Evolutionary conservation across 1,140 invertebrate genomes (phyloP), one percentile per base, ranked within the genome.

Genomic region (Ooceraea biroi): DNA sequence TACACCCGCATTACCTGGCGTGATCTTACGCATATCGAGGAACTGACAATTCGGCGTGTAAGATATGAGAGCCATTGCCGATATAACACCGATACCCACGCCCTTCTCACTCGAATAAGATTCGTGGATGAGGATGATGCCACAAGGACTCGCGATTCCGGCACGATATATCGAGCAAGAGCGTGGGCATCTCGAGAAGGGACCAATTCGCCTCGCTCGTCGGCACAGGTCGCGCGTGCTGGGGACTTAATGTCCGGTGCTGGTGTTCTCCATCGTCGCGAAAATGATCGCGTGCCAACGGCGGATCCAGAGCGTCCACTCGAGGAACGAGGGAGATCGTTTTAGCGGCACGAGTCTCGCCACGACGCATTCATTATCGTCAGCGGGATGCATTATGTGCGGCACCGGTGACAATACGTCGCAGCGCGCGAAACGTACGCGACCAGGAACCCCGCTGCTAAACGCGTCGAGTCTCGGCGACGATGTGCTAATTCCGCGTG

Each of bases 261-360:
- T 84, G 63, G 80, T 52, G 72, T 74, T 57, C 30, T 61, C 22
- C 60, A 80, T 41, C 69, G 55, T 85, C 50, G 76, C 73, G 83
- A 78, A 87, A 89, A 89, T 44, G 88, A 90, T 88, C 88, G 86
- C 89, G 85, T 88, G 88, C 76, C 76, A 61, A 60, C 58, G 50
- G 61, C 65, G 82, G 74, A 90, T 90, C 77, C 73, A 30, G 72
- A 77, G 65, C 72, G 46, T 66, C 48, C 61, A 7, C 12, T n/a
- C n/a, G 68, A 36, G 36, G 36, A 48, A 61, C 73, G 46, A 50
- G 61, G 36, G 50, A 12, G 52, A 73, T 83, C 85, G 83, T 76
- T 89, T 36, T 85, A 77, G 88, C 44, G 46, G 30, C 77, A 71
- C 73, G 61, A 76, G 80, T 84, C 80, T 36, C 36, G 61, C 72